Evolutionary conservation across 2,113 vertebrate species (phyloP), one percentile per base, ranked within the genome.

Genomic region (Fulica atra): DNA sequence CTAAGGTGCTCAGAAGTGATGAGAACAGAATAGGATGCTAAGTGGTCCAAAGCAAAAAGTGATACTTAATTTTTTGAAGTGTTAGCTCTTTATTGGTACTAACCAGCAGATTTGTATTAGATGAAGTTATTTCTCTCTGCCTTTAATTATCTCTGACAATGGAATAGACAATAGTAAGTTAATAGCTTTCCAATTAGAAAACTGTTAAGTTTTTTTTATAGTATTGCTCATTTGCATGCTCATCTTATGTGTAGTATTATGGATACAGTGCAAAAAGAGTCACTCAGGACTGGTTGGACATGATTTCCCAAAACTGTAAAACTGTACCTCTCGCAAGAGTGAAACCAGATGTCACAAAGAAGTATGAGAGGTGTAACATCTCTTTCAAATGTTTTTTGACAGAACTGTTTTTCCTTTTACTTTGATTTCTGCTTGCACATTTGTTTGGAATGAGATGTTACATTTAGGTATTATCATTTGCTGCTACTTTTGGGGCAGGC

Each of bases 141-240:
- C 10, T 71, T 78, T 44, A 14, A 46, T 65, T 89, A 13, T 51
- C 7, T 44, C 36, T 78, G 36, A 21, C 13, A 82, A 57, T 15
- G 7, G 10, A 68, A 54, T 19, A 50, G 11, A 16, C 16, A 51
- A 79, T 4, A 38, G 3, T 28, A 29, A 81, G 23, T 18, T 4
- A 78, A 54, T 21, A 66, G 19, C 46, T 89, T 85, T 68, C 35
- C n/a, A 77, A 53, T 26, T 25, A 78, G 25, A 40, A 94, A 53
- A 40, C 19, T 48, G 15, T 19, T 46, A 17, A 1, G n/a, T 0
- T 20, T 42, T 60, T 81, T 50, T 16, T 29, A 11, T 59, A 86
- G 46, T 50, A 65, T 13, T 54, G 0, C 11, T 4, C 7, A 1
- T 7, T 33, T 64, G 1, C 9, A 6, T 26, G 3, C 5, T 77